Evolutionary conservation across 2,888 invertebrate species (phyloP).

Genomic region (Automeris io): DNA sequence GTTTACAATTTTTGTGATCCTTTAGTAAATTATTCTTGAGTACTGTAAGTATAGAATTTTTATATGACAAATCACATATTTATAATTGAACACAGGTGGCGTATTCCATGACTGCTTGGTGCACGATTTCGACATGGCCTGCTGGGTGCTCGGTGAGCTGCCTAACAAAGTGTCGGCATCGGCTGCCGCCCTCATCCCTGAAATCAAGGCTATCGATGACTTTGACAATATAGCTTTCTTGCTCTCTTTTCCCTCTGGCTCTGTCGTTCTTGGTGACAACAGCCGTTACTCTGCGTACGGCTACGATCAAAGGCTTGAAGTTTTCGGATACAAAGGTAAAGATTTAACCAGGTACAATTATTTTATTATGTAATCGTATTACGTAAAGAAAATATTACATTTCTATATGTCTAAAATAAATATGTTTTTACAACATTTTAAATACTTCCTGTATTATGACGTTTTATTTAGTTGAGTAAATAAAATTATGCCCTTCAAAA

Average conservation of each 20-base stretch:
- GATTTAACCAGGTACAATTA: background rate
- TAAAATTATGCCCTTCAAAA: background rate
- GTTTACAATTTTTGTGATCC: too few relatives aligned
- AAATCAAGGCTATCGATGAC: slow-evolving; percentile 77
- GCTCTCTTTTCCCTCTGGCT: slow-evolving; percentile 79
- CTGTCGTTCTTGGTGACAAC: slow-evolving; percentile 79
- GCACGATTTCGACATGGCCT: slow-evolving; percentile 81
- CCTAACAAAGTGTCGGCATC: slow-evolving; percentile 75
- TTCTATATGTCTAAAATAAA: too few relatives aligned
- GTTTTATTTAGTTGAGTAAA: background rate
- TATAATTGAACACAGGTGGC: slow-evolving; percentile 71
- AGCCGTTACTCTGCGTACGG: slow-evolving; percentile 80
- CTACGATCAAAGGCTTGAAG: slow-evolving; percentile 83
- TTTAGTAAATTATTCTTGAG: too few relatives aligned
- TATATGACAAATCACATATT: too few relatives aligned
- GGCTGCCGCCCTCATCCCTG: slow-evolving; percentile 75
- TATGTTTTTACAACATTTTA: too few relatives aligned
- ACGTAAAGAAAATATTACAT: too few relatives aligned
- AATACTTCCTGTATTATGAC: background rate
- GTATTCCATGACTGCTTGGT: slow-evolving; percentile 83
- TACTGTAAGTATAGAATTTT: too few relatives aligned
- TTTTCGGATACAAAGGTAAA: slow-evolving; percentile 76
- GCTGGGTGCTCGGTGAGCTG: slow-evolving; percentile 80
- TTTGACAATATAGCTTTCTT: slow-evolving; percentile 79
- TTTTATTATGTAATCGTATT: too few relatives aligned